Percentiles rank a stretch among this genome's conserved stretches.
Conservation (phyloP, 2,888 invertebrate genomes). For the Cephalotes varians region DNA sequence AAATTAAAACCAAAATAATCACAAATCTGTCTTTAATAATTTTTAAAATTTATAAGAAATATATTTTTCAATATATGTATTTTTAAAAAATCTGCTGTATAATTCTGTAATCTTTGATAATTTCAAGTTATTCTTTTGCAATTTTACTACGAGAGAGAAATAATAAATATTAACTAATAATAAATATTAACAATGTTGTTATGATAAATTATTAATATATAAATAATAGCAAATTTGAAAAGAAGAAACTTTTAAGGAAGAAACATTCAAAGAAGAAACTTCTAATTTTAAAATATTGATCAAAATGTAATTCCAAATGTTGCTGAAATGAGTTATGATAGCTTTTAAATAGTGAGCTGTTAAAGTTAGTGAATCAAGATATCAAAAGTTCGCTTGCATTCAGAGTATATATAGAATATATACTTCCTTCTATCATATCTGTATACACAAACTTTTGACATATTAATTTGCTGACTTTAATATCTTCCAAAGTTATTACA, state of each 20-base stretch:
- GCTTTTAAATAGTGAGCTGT: conserved; percentile 33
- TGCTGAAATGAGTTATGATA: too few relatives aligned
- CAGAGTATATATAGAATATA: not conserved
- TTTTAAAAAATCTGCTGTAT: not conserved
- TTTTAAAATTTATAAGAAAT: not conserved
- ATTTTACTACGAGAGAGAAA: not conserved
- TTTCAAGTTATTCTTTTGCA: not conserved
- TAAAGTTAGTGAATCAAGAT: conserved; percentile 29
- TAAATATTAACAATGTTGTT: not conserved
- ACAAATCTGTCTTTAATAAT: not conserved
- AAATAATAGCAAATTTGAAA: not conserved
- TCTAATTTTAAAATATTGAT: conserved; percentile 27
- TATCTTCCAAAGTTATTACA: not conserved
- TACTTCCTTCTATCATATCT: conserved; percentile 2
- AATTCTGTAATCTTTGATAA: not conserved
- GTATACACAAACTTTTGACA: not conserved
- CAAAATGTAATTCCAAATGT: too few relatives aligned
- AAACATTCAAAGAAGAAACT: conserved; percentile 6
- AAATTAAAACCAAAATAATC: not conserved
- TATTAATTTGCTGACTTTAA: conserved; percentile 11
- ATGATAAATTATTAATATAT: not conserved
- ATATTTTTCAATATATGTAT: not conserved
- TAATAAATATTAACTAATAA: not conserved
- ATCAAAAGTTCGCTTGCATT: conserved; percentile 15
- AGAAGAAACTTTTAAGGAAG: too few relatives aligned